phyloP scores from a whole-genome alignment of 1,140 invertebrate species.

The Agrypnia vestita region DNA sequence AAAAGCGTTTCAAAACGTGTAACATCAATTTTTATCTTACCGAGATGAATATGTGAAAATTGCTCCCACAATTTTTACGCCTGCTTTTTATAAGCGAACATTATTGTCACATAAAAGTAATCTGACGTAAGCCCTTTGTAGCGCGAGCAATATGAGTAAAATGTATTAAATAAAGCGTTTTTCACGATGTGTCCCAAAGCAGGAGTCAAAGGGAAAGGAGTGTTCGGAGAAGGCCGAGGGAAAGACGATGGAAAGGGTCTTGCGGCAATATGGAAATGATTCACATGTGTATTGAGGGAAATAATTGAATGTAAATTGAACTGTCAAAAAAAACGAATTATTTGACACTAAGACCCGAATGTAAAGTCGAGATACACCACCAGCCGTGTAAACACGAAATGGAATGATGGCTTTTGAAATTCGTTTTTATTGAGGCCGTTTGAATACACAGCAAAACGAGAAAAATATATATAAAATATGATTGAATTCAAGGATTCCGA shows the following conservation, averaged over 20 bases:
- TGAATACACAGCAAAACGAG: constrained; percentile 8
- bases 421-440: constrained; percentile 43
- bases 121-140: constrained; percentile 40
- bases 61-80: constrained; percentile 39
- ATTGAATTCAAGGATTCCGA: constrained; percentile 1
- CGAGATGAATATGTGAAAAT: constrained; percentile 41
- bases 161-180: constrained; percentile 42
- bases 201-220: constrained; percentile 31
- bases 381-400: constrained; percentile 51
- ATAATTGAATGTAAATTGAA: constrained; percentile 60
- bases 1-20: constrained; percentile 27
- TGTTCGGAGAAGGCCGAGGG: constrained; percentile 22
- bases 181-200: constrained; percentile 18
- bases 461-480: constrained; percentile 40
- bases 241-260: constrained; percentile 45
- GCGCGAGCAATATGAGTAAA: constrained; percentile 31
- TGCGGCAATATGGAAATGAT: constrained; percentile 58
- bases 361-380: constrained; percentile 48
- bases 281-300: constrained; percentile 58
- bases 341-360: constrained; percentile 53
- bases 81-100: constrained; percentile 39
- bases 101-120: constrained; percentile 43
- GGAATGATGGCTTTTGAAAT: constrained; percentile 43
- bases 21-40: constrained; percentile 37
- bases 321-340: constrained; percentile 56